Evolutionary conservation across 2,797 vertebrate species (phyloP).

Genomic region (Sebastes minor): DNA sequence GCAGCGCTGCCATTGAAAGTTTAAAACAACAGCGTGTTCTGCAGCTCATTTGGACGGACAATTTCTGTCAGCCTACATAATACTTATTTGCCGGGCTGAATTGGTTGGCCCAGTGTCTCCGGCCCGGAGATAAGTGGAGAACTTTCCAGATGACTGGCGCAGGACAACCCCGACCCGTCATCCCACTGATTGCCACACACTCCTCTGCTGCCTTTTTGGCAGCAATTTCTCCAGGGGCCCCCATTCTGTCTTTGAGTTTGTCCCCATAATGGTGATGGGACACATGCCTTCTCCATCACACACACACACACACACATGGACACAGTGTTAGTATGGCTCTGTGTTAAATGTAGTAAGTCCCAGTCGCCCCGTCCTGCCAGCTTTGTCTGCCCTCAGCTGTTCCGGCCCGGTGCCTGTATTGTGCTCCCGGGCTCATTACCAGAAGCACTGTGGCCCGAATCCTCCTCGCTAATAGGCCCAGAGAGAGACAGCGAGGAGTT

Average conservation of each 20-base stretch:
- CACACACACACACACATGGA: constrained; percentile 13
- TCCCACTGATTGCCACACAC: constrained; percentile 79
- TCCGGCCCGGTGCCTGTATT: constrained; percentile 86
- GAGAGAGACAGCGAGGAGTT: constrained; percentile 63
- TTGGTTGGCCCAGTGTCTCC: constrained; percentile 68
- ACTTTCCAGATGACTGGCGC: constrained; percentile 80
- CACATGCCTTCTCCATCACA: constrained; percentile 59
- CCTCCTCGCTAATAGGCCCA: constrained; percentile 81
- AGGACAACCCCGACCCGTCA: constrained; percentile 75
- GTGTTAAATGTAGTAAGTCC: constrained; percentile 79
- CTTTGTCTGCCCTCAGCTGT: constrained; percentile 84
- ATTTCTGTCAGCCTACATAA: constrained; percentile 67
- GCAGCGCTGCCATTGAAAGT: constrained; percentile 44
- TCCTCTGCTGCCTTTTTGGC: constrained; percentile 77
- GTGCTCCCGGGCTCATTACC: constrained; percentile 86
- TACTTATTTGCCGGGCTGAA: constrained; percentile 63
- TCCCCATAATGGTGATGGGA: constrained; percentile 73
- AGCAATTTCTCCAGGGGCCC: constrained; percentile 71
- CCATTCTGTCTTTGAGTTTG: constrained; percentile 71
- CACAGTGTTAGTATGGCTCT: constrained; percentile 56
- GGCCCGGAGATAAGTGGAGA: constrained; percentile 74
- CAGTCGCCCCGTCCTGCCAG: constrained; percentile 76
- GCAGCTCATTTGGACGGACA: constrained; percentile 66
- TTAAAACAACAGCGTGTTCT: constrained; percentile 54
- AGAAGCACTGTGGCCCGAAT: constrained; percentile 79